phyloP scores from a whole-genome alignment of 2,888 invertebrate genomes.

The Orchesellides sinensis region DNA sequence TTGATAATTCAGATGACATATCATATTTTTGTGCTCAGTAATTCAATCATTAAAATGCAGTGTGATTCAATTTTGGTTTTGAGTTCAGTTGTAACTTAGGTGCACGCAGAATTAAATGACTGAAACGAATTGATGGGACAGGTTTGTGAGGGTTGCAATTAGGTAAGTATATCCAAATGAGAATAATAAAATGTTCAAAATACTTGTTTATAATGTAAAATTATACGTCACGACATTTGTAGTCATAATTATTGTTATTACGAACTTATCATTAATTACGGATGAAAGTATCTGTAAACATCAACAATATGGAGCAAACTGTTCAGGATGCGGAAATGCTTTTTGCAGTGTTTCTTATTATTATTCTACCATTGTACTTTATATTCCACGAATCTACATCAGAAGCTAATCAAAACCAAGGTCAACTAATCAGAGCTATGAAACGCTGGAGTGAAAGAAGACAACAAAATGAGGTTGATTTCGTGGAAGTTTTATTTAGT shows the following conservation, averaged over 20 bases:
- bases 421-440: not conserved
- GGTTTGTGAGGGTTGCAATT: constrained; percentile 51
- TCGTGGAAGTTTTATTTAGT: not conserved
- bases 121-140: constrained; percentile 38
- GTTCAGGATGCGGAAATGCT: not conserved
- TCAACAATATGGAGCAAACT: no score
- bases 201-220: no score
- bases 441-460: not conserved
- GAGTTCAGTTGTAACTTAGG: no score
- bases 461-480: not conserved
- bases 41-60: no score
- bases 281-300: no score
- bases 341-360: not conserved
- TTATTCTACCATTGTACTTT: not conserved
- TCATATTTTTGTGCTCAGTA: no score
- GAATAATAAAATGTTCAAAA: no score
- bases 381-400: not conserved
- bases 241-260: no score
- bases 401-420: not conserved
- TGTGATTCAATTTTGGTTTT: no score
- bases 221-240: no score
- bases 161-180: constrained; percentile 19
- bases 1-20: no score
- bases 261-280: no score
- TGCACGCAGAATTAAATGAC: constrained; percentile 19